A percentile compares a stretch with the other conserved stretches of the same genome.
These are phyloP conservation scores for Polypterus senegalus DNA, from an alignment of 2,113 vertebrate genomes.

Conservation along the genomic window DNA sequence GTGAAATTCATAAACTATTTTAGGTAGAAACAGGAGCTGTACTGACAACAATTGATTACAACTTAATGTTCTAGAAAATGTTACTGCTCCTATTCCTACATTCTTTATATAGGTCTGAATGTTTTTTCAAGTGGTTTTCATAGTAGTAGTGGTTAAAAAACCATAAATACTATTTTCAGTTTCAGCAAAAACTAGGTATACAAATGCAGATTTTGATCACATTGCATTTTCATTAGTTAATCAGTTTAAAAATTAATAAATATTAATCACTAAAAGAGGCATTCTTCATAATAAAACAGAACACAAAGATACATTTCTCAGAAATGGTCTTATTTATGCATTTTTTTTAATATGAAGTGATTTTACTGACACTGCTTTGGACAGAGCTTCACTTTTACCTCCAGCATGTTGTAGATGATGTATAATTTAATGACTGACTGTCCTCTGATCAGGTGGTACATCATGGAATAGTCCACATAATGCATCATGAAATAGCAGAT, in stretches of 20 bases:
- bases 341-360: slow-evolving; percentile 32
- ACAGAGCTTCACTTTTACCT: slow-evolving; percentile 48
- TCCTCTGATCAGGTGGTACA: slow-evolving; percentile 94
- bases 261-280: background rate
- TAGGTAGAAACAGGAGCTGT: too few relatives aligned
- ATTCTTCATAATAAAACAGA: too few relatives aligned
- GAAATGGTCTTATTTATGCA: slow-evolving; percentile 11
- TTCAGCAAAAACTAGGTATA: slow-evolving; percentile 14
- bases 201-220: background rate
- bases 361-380: slow-evolving; percentile 15
- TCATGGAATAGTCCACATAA: slow-evolving; percentile 97
- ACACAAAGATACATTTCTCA: too few relatives aligned
- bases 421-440: slow-evolving; percentile 98
- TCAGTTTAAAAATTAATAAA: slow-evolving; percentile 28
- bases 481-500: slow-evolving; percentile 95
- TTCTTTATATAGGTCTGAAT: too few relatives aligned
- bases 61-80: too few relatives aligned
- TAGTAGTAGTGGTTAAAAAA: too few relatives aligned
- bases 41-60: too few relatives aligned
- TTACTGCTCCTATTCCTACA: too few relatives aligned
- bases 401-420: slow-evolving; percentile 99
- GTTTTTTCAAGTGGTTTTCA: too few relatives aligned
- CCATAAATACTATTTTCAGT: slow-evolving; percentile 1
- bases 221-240: slow-evolving; percentile 11
- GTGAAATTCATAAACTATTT: too few relatives aligned